These are phyloP conservation scores for Chelonus insularis DNA, from an alignment of 1,140 invertebrate genomes.

Conservation along the genomic window DNA sequence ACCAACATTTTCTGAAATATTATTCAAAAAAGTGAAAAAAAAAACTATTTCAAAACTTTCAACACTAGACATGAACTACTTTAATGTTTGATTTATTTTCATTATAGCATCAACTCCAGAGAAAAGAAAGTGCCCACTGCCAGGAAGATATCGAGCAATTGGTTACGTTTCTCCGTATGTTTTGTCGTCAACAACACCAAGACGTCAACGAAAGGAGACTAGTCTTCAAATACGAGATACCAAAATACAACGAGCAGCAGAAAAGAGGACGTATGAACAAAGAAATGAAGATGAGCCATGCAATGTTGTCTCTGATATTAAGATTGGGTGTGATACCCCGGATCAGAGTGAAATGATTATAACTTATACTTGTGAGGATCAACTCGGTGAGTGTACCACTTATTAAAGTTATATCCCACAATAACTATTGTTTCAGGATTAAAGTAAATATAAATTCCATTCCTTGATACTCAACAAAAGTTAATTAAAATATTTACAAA, in stretches of 20 bases:
- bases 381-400: constrained; percentile 40
- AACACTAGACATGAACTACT: no score
- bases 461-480: no score
- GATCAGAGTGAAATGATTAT: constrained; percentile 55
- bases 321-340: constrained; percentile 51
- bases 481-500: no score
- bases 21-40: neutral
- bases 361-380: constrained; percentile 47
- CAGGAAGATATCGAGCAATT: constrained; percentile 54
- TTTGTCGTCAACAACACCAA: constrained; percentile 23
- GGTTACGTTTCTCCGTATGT: constrained; percentile 32
- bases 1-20: no score
- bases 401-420: neutral
- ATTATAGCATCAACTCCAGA: constrained; percentile 53
- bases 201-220: constrained; percentile 30
- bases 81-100: neutral
- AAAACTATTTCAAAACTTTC: no score
- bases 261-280: constrained; percentile 41
- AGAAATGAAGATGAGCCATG: constrained; percentile 45
- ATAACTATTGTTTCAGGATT: no score
- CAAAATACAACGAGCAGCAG: constrained; percentile 27
- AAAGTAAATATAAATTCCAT: no score
- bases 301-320: constrained; percentile 45
- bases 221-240: constrained; percentile 13
- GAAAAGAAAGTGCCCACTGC: constrained; percentile 58